Evolutionary conservation across 2,797 vertebrate genomes (phyloP).

Genomic region (Champsocephalus esox): DNA sequence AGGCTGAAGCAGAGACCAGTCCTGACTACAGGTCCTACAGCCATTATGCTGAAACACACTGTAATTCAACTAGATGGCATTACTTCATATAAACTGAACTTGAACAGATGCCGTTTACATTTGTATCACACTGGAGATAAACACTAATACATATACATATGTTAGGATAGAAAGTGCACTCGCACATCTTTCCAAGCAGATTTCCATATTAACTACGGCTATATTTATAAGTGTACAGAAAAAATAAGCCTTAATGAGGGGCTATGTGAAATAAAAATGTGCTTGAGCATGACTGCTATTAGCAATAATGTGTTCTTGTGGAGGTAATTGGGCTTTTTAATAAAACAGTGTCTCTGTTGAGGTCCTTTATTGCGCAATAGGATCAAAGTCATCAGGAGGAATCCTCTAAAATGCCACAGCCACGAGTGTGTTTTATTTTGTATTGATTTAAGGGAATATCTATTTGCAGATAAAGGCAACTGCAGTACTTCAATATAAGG

Average conservation of each 20-base stretch:
- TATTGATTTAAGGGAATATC: constrained; percentile 21
- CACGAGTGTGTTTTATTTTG: neutral
- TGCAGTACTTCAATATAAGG: neutral
- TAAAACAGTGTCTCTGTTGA: constrained; percentile 42
- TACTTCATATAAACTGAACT: neutral
- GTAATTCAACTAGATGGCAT: neutral
- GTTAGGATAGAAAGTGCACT: neutral
- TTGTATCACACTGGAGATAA: constrained; percentile 6
- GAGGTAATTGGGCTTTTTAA: constrained; percentile 54
- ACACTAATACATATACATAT: constrained; percentile 1
- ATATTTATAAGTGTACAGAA: constrained; percentile 25
- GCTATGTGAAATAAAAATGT: constrained; percentile 39
- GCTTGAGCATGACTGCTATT: constrained; percentile 41
- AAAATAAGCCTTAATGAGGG: constrained; percentile 55
- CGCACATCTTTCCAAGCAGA: constrained; percentile 13
- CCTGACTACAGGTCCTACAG: constrained; percentile 3
- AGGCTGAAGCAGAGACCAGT: constrained; percentile 21
- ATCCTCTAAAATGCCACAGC: neutral
- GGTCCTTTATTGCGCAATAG: constrained; percentile 27
- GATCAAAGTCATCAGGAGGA: constrained; percentile 20
- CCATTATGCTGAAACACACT: neutral
- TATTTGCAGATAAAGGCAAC: constrained; percentile 11
- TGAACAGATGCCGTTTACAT: neutral
- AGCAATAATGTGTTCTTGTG: constrained; percentile 43
- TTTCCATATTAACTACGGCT: constrained; percentile 42